Evolutionary conservation across 1,140 invertebrate genomes (phyloP), one percentile per base, ranked within the genome.

Genomic region (Harpegnathos saltator): DNA sequence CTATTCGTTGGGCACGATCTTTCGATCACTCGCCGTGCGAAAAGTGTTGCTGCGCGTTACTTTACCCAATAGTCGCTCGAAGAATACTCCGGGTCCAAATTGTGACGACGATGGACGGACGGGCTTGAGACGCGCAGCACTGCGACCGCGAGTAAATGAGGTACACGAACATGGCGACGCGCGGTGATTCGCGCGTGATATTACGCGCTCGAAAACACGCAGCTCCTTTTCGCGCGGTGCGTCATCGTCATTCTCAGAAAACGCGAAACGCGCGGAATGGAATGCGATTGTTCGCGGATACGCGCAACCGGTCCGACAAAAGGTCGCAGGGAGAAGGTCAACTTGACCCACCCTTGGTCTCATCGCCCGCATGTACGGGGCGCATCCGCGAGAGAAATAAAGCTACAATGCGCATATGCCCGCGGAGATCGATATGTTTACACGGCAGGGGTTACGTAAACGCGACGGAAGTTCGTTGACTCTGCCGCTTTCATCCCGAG

Each of bases 381-480:
- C 38, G 24, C 38, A 19, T 61, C 15, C 54, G 9, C 71, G 15
- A 3, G 62, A 59, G 73, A 77, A 77, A 77, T 77, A 77, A 77
- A 77, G 73, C 44, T 77, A 77, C 73, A 77, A 77, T 77, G 38
- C 44, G 44, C 61, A 65, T 44, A 65, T 52, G 44, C 29, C 44
- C 26, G 26, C 26, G 7, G 11, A 50, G 61, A 66, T 77, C 73
- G 73, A 77, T 77, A 77, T 77, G 73, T 77, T 77, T 77, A 77
- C 73, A 65, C 73, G 73, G 33, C 9, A 59, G 73, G 61, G 61
- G 61, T 77, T 66, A 77, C 61, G 61, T 77, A 77, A 77, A 77
- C 61, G 73, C 73, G 24, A 52, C 26, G 72, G 59, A 66, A 77
- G 73, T 75, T 75, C 72, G 59, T 77, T 77, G 73, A 77, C 73